A percentile compares a stretch with the other conserved stretches of the same genome.
These are phyloP conservation scores for Cataglyphis cursor DNA, from an alignment of 2,888 invertebrate genomes.

Conservation along the genomic window DNA sequence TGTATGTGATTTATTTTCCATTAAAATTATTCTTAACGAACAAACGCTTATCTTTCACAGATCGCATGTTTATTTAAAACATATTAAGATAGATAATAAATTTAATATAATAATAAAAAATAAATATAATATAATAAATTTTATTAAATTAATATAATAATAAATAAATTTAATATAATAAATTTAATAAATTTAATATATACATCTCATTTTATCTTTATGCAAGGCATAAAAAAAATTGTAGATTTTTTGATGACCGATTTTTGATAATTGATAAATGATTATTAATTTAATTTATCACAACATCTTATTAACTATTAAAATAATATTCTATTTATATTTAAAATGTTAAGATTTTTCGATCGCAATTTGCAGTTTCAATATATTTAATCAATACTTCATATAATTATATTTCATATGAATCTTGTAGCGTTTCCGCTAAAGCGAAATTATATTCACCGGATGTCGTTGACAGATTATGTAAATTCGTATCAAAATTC, in stretches of 20 bases:
- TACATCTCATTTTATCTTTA: background rate
- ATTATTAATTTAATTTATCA: background rate
- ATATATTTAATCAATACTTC: constrained; percentile 4
- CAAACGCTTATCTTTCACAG: background rate
- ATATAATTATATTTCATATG: background rate
- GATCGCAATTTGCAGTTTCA: constrained; percentile 16
- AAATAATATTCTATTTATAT: constrained; percentile 7
- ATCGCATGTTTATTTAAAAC: background rate
- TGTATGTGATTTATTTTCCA: background rate
- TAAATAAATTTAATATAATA: too few species aligned
- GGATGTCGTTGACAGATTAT: background rate
- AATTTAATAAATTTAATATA: background rate
- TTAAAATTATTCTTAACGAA: background rate
- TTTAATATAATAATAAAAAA: background rate
- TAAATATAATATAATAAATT: too few species aligned
- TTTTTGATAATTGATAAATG: background rate
- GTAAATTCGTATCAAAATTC: constrained; percentile 30
- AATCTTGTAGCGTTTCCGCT: background rate
- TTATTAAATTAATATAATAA: too few species aligned
- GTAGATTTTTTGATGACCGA: too few species aligned
- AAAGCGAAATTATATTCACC: constrained; percentile 1
- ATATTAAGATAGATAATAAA: background rate
- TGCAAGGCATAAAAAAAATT: background rate
- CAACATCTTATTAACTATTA: background rate
- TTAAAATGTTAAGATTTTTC: background rate